Percentiles rank a stretch among this genome's conserved stretches.
Evolutionary conservation across 2,888 invertebrate species (phyloP).

Genomic region (Hirtodrosophila cameraria): DNA sequence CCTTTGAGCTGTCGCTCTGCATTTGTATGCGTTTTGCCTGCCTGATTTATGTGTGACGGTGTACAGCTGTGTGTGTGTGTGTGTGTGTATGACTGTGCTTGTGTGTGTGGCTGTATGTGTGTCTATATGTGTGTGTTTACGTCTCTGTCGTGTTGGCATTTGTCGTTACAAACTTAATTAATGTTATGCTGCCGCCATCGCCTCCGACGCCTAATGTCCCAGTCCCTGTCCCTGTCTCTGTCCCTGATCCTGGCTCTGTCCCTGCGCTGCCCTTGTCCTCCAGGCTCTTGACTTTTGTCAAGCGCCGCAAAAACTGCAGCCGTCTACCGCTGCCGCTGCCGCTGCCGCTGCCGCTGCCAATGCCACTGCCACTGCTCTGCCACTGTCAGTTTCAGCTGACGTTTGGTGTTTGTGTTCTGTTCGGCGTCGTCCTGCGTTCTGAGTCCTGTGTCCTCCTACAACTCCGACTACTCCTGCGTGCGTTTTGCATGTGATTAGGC

Average conservation of each 20-base stretch:
- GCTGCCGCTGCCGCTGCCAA: constrained; percentile 8
- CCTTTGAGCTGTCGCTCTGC: constrained; percentile 63
- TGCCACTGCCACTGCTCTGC: constrained; percentile 39
- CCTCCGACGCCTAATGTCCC: constrained; percentile 27
- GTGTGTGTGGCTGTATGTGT: constrained; percentile 11
- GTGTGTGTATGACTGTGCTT: constrained; percentile 3
- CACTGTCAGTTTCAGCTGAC: constrained; percentile 81
- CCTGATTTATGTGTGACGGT: constrained; percentile 59
- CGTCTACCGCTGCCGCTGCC: constrained; percentile 36
- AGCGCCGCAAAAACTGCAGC: constrained; percentile 72
- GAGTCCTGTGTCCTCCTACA: not conserved
- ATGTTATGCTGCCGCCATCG: constrained; percentile 67
- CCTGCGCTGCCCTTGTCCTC: constrained; percentile 51
- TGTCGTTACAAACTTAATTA: constrained; percentile 77
- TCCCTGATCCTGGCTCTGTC: constrained; percentile 36
- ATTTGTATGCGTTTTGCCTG: constrained; percentile 60
- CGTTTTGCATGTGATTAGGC: constrained; percentile 61
- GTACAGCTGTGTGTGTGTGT: too few relatives aligned
- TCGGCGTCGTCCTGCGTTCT: not conserved
- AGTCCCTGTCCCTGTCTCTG: constrained; percentile 16
- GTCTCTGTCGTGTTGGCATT: constrained; percentile 72
- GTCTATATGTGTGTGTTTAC: constrained; percentile 45
- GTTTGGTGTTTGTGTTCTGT: constrained; percentile 63
- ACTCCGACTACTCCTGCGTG: constrained; percentile 4
- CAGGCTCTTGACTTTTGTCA: constrained; percentile 76